Conservation (phyloP, 2,113 vertebrate genomes). For the Steatornis caripensis region DNA sequence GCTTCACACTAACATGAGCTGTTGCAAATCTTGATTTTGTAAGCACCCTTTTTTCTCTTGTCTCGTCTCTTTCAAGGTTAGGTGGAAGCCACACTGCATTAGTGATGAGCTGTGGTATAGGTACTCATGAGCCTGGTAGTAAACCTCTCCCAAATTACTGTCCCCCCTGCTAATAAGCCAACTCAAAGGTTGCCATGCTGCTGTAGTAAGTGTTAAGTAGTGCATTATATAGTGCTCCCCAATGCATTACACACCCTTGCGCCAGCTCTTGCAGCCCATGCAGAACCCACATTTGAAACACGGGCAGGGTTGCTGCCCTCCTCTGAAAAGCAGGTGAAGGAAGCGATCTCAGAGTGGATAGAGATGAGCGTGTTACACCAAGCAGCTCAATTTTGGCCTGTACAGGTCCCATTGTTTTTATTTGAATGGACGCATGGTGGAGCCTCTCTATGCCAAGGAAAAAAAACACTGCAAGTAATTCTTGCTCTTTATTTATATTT, state of each 20-base stretch:
- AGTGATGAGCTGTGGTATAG: neutral
- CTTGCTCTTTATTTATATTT: neutral
- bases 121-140: neutral
- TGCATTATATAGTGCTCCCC: neutral
- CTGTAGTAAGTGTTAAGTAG: neutral
- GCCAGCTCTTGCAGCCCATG: neutral
- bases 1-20: neutral
- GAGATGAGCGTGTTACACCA: neutral
- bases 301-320: neutral
- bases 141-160: neutral
- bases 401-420: neutral
- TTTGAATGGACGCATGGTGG: neutral
- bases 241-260: neutral
- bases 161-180: neutral
- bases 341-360: neutral
- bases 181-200: neutral
- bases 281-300: neutral
- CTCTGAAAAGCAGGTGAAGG: neutral
- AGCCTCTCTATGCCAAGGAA: neutral
- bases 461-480: neutral
- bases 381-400: neutral
- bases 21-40: neutral
- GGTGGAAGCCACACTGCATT: neutral
- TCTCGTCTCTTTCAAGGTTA: neutral
- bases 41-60: neutral